Percentiles rank a stretch among this genome's conserved stretches.
These are phyloP conservation scores for Drosophila neutralis DNA, from an alignment of 2,888 invertebrate genomes.

Conservation along the genomic window DNA sequence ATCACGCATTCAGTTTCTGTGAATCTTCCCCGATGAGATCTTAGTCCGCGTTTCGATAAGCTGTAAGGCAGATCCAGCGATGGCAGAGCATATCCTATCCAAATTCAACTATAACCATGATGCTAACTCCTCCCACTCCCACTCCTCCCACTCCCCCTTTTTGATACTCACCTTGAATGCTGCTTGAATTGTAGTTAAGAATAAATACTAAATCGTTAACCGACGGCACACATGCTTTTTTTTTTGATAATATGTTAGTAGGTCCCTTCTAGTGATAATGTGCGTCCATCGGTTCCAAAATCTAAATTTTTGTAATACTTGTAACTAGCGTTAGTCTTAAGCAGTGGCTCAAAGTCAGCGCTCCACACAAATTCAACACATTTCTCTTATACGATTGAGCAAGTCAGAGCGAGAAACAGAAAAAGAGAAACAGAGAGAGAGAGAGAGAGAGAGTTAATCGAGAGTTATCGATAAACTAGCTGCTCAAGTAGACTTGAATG, in stretches of 20 bases:
- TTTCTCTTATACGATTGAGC: conserved; percentile 6
- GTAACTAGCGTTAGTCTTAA: conserved; percentile 24
- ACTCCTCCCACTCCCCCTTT: conserved; percentile 4
- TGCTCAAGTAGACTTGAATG: background rate
- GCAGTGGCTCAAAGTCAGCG: conserved; percentile 55
- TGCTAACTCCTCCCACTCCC: background rate
- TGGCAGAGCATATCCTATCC: conserved; percentile 61
- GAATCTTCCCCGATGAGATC: conserved; percentile 3
- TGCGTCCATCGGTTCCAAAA: conserved; percentile 22
- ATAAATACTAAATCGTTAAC: conserved; percentile 13
- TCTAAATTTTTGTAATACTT: conserved; percentile 7
- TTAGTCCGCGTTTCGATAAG: conserved; percentile 22
- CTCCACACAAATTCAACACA: conserved; percentile 36
- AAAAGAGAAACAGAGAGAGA: background rate
- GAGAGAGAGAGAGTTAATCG: background rate
- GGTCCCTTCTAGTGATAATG: conserved; percentile 17
- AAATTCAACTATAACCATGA: conserved; percentile 20
- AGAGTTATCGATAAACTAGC: conserved; percentile 8
- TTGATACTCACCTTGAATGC: conserved; percentile 36
- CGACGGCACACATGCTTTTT: conserved; percentile 25
- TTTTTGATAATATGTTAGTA: conserved; percentile 8
- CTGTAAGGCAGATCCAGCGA: conserved; percentile 54
- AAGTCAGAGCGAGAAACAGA: background rate
- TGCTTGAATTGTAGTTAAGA: conserved; percentile 27
- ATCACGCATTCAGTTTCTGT: conserved; percentile 50